phyloP scores from a whole-genome alignment of 1,140 invertebrate species.

The Pachypeltis micranthus region DNA sequence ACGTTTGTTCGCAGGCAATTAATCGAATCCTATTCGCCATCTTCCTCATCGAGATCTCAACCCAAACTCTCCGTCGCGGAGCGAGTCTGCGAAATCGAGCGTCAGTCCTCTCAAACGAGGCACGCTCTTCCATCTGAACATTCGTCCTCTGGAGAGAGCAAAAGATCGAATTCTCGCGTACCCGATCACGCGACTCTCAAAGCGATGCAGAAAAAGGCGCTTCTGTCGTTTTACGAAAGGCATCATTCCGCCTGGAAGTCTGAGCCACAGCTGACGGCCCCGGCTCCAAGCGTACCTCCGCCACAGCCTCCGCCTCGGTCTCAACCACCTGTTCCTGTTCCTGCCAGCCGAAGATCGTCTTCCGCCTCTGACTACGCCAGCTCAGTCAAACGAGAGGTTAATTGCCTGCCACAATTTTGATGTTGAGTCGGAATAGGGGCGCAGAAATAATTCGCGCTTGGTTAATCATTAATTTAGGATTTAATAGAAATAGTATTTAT shows the following conservation, averaged over 20 bases:
- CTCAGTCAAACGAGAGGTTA: slow-evolving; percentile 26
- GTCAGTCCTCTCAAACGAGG: slow-evolving; percentile 27
- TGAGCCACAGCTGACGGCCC: slow-evolving; percentile 42
- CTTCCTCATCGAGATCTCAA: slow-evolving; percentile 25
- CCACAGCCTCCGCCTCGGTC: slow-evolving; percentile 35
- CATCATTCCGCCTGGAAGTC: slow-evolving; percentile 52
- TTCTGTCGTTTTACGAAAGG: slow-evolving; percentile 72
- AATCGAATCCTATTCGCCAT: slow-evolving; percentile 8
- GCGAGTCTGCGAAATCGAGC: slow-evolving; percentile 59
- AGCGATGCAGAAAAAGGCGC: slow-evolving; percentile 74
- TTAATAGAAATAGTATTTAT: too few species aligned
- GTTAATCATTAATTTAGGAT: too few species aligned
- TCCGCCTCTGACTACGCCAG: slow-evolving; percentile 53
- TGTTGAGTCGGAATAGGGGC: too few species aligned
- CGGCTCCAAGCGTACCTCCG: slow-evolving; percentile 15
- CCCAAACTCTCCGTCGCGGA: slow-evolving; percentile 55
- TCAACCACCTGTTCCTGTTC: slow-evolving; percentile 43
- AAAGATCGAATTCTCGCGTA: slow-evolving; percentile 33
- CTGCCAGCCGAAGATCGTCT: slow-evolving; percentile 43
- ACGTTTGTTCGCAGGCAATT: slow-evolving; percentile 1
- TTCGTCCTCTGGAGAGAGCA: slow-evolving; percentile 36
- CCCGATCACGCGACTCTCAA: slow-evolving; percentile 53
- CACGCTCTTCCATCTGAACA: slow-evolving; percentile 36
- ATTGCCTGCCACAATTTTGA: neutral
- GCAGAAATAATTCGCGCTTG: too few species aligned